Base-by-base conservation (phyloP, 2,888 invertebrate species). In the Micoletzkya japonica region DNA sequence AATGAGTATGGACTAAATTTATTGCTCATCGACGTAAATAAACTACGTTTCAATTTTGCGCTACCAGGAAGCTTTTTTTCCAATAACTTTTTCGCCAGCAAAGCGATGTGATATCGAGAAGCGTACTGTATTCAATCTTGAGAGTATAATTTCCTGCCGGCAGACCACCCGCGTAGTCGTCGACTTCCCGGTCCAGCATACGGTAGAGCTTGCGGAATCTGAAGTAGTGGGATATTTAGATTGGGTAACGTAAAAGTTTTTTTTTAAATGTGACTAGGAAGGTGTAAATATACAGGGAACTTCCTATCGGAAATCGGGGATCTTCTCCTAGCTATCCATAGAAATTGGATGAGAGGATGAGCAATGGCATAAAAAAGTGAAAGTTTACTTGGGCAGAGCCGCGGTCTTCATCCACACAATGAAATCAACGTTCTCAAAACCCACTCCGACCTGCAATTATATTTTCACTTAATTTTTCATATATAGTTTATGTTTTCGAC, bases 121-220 rank as follows among this genome's bases (percentile, higher is more conserved):
- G 20, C 58, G 14, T 61, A 61, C 61, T 61, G 61, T 61, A 61
- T 4, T 44, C n/a, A 10, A 61, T 61, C 30, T 7, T 37, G 10
- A 66, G 37, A 0, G 66, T 66, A 56, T 66, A 66, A 20, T 66
- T 66, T 3, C 66, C 66, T 4, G 66, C 66, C 10, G 66, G 56
- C 1, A 66, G 39, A 20, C 66, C 66, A 1, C 2, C 7, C 6
- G 2, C 7, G 66, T 17, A 66, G 10, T 61, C 24, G 10, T 66
- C 66, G 39, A 10, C 50, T 28, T 66, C 66, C 7, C 6, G 20
- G 28, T 66, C 66, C 7, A 66, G 66, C 1, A 37, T 54, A 37
- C 66, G 66, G 37, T 66, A 66, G 52, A 66, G 52, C 37, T 66
- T 66, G 36, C 66, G 66, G 56, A 66, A 66, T 54, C 66, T 56